Percentiles rank a stretch among this genome's conserved stretches.
Conservation (phyloP, 2,797 vertebrate genomes). For the Coluber constrictor region DNA sequence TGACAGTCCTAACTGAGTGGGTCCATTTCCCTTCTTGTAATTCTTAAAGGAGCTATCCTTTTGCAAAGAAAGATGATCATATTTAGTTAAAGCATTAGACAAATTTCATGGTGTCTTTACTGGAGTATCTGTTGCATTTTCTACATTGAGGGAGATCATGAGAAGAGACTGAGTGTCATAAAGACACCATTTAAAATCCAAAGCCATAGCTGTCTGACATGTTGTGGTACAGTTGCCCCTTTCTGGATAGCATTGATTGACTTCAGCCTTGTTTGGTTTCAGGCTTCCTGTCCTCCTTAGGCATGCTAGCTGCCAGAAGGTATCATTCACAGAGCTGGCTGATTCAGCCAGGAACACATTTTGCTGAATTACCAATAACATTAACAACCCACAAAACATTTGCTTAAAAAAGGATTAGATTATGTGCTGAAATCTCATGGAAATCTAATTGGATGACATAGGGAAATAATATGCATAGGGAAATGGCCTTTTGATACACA, state of each 20-base stretch:
- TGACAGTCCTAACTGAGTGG: background rate
- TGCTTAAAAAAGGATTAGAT: accelerated
- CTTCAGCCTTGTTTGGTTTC: conserved; percentile 45
- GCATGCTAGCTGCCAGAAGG: conserved; percentile 64
- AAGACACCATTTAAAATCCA: background rate
- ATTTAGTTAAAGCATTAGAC: background rate
- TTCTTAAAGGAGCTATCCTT: background rate
- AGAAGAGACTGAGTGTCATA: background rate
- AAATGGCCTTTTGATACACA: background rate
- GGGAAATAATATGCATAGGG: background rate
- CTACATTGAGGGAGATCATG: accelerated
- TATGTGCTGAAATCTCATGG: conserved; percentile 1
- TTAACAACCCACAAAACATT: background rate
- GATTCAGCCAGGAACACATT: background rate
- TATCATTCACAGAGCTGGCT: conserved; percentile 34
- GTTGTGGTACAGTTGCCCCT: conserved; percentile 16
- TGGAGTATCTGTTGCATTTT: background rate
- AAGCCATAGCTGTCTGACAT: background rate
- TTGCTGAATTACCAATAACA: background rate
- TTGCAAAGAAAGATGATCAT: background rate
- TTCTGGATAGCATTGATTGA: conserved; percentile 15
- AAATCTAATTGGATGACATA: accelerated
- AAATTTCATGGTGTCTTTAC: background rate
- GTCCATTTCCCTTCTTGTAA: background rate
- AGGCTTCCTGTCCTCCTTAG: conserved; percentile 39